Percentiles rank a stretch among this genome's conserved stretches.
Conservation (phyloP, 1,140 invertebrate species). For the Drosophila subpulchrella region DNA sequence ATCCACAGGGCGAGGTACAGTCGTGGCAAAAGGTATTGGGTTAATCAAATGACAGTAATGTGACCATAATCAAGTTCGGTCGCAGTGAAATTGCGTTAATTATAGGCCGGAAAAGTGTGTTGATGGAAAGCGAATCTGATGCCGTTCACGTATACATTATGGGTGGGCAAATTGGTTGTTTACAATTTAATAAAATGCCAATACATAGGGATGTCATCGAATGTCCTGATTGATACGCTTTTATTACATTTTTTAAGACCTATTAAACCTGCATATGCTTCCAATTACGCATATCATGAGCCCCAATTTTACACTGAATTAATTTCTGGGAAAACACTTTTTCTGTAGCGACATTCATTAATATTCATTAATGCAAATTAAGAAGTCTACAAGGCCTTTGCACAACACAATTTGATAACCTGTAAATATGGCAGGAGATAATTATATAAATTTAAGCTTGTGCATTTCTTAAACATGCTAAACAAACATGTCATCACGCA, state of each 20-base stretch:
- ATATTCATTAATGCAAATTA: conserved; percentile 35
- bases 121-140: conserved; percentile 29
- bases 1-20: background rate
- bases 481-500: conserved; percentile 68
- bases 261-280: background rate
- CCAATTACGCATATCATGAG: conserved; percentile 20
- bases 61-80: conserved; percentile 39
- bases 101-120: conserved; percentile 36
- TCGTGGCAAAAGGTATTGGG: conserved; percentile 8
- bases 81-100: conserved; percentile 26
- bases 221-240: conserved; percentile 27
- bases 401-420: background rate
- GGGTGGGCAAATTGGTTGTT: conserved; percentile 12
- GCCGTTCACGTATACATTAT: conserved; percentile 1
- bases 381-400: background rate
- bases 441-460: conserved; percentile 2
- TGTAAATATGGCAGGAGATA: background rate
- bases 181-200: conserved; percentile 26
- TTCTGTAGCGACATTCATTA: conserved; percentile 5
- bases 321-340: conserved; percentile 8
- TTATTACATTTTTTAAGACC: conserved; percentile 32
- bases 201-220: background rate
- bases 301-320: conserved; percentile 14
- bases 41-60: conserved; percentile 39
- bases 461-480: conserved; percentile 10